A percentile compares a stretch with the other conserved stretches of the same genome.
These are phyloP conservation scores for Loripinus fragilis DNA, from an alignment of 2,888 invertebrate species.

Conservation along the genomic window DNA sequence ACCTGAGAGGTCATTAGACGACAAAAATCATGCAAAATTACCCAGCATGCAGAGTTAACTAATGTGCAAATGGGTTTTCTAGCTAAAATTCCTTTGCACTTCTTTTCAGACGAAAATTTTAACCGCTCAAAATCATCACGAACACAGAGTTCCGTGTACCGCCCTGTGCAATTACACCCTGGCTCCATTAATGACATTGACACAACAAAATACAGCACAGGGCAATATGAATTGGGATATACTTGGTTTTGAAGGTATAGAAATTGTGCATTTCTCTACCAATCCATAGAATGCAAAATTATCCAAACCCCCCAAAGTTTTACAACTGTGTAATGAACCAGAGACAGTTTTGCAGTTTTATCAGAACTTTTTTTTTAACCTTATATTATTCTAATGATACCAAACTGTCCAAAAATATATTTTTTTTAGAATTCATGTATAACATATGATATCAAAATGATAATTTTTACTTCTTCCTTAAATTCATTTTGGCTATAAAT, in stretches of 20 bases:
- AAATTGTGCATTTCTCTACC: conserved; percentile 16
- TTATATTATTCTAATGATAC: too few relatives aligned
- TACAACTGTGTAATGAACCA: conserved; percentile 1
- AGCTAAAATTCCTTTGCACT: conserved; percentile 8
- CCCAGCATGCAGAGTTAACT: too few relatives aligned
- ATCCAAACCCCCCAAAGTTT: conserved; percentile 10
- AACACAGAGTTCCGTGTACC: not conserved
- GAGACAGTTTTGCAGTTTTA: too few relatives aligned
- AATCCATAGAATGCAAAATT: conserved; percentile 21
- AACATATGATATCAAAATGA: too few relatives aligned
- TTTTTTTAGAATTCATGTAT: too few relatives aligned
- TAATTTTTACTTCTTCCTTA: too few relatives aligned
- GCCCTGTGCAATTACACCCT: not conserved
- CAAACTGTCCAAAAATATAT: too few relatives aligned
- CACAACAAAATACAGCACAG: not conserved
- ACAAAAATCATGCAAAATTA: too few relatives aligned
- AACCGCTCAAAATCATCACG: not conserved
- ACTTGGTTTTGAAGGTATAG: conserved; percentile 35
- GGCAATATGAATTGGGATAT: conserved; percentile 25
- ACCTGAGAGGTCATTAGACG: too few relatives aligned
- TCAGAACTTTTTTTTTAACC: too few relatives aligned
- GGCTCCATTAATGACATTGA: conserved; percentile 1
- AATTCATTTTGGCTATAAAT: too few relatives aligned
- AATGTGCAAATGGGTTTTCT: conserved; percentile 15
- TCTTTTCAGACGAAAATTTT: not conserved